Conservation (phyloP, 2,113 vertebrate genomes). For the Morone saxatilis region DNA sequence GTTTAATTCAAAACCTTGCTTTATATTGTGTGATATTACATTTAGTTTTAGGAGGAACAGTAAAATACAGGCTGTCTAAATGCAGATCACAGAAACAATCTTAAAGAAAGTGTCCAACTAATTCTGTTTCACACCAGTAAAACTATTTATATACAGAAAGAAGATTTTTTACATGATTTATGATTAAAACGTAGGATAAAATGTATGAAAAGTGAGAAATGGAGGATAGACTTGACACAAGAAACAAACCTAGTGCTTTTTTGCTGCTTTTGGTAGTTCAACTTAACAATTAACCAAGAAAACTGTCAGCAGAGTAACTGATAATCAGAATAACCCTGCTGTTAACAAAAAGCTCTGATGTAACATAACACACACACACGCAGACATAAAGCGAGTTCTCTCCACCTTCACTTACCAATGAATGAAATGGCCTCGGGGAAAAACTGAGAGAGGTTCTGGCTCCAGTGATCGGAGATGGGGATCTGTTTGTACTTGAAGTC, state of each 20-base stretch:
- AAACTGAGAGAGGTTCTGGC: constrained; percentile 99
- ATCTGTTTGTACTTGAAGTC: constrained; percentile 99
- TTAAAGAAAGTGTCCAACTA: neutral
- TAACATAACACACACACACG: neutral
- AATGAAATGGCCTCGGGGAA: constrained; percentile 99
- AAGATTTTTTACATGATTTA: neutral
- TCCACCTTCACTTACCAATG: constrained; percentile 91
- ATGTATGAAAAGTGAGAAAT: neutral
- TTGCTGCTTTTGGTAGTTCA: neutral
- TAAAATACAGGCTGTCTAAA: neutral
- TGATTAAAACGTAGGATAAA: neutral
- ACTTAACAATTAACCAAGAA: too few species aligned
- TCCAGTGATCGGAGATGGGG: constrained; percentile 99
- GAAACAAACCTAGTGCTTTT: too few species aligned
- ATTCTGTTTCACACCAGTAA: neutral
- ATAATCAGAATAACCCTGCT: neutral
- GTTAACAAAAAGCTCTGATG: neutral
- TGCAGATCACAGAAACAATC: neutral
- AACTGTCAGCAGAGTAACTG: too few species aligned
- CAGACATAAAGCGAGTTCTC: neutral
- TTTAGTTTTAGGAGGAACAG: neutral
- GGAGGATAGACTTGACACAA: neutral
- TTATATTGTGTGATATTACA: neutral
- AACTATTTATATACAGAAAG: neutral
- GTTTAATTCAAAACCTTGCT: constrained; percentile 37